Base-by-base conservation (phyloP, 2,888 invertebrate species). In the Chrysomela aeneicollis region DNA sequence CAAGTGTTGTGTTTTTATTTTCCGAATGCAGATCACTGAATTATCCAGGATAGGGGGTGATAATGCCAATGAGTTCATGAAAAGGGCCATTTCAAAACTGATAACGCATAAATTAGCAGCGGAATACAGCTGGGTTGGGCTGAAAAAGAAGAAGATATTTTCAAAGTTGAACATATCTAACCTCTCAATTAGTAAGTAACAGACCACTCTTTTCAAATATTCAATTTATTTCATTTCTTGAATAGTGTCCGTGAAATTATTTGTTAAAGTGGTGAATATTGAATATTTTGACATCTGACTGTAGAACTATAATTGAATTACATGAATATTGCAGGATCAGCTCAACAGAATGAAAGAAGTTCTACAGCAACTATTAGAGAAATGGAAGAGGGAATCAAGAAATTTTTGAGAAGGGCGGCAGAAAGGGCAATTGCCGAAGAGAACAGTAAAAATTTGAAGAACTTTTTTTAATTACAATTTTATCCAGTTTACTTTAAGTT, bases 111-210 rank as follows among this genome's bases (percentile, higher is more conserved):
- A 52, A 52, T 26, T 52, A 22, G 52, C 52, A 52, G 52, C 52
- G 32, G 52, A 52, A 52, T 52, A 30, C 52, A 30, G 52, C 19
- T 51, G 51, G 51, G 51, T 51, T 51, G 51, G 51, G 2, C 22
- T 51, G 51, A 51, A 51, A 51, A 47, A 47, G 47, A 52, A 52
- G 22, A 52, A 52, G 47, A 52, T 30, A 32, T 52, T 52, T 52
- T 52, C 52, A 17, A 52, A 52, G 18, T 21, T 52, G 52, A 9
- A 51, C 51, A 51, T 26, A n/a, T n/a, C 32, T 30, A 12, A 52
- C 32, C 52, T 52, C 18, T 15, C 15, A 1, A 52, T 52, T 21
- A 6, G 51, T 51, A 51, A 51, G 51, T 51, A 22, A 22, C 12
- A 21, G 49, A 26, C 49, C 49, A 49, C 49, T 49, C 49, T 49